These are phyloP conservation scores for Brachyistius frenatus DNA, from an alignment of 2,113 vertebrate genomes.

Conservation along the genomic window DNA sequence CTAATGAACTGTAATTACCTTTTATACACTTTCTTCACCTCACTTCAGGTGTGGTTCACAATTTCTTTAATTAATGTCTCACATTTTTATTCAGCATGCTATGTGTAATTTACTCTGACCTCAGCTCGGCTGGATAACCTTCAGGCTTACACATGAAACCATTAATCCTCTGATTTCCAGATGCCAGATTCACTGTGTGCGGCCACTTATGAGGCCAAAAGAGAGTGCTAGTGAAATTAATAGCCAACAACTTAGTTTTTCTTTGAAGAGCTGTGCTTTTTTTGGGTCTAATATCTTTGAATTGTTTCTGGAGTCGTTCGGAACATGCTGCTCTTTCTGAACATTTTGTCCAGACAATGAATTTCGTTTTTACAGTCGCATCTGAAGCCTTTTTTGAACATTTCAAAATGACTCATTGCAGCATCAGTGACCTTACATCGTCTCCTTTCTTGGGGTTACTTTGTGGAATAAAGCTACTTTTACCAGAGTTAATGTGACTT, in stretches of 20 bases:
- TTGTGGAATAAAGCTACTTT: background rate
- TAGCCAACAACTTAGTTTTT: background rate
- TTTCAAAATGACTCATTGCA: slow-evolving; percentile 36
- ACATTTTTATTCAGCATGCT: slow-evolving; percentile 43
- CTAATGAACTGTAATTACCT: slow-evolving; percentile 71
- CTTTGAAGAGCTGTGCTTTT: background rate
- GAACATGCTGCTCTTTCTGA: background rate
- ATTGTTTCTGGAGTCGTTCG: background rate
- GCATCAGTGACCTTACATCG: slow-evolving; percentile 6
- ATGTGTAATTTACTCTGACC: slow-evolving; percentile 64
- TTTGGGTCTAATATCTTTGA: background rate
- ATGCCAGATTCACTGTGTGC: slow-evolving; percentile 13
- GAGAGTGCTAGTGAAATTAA: slow-evolving; percentile 10
- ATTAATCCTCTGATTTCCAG: slow-evolving; percentile 44
- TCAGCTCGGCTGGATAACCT: slow-evolving; percentile 51
- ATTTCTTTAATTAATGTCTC: slow-evolving; percentile 47
- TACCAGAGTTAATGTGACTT: slow-evolving; percentile 8
- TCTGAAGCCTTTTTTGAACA: background rate
- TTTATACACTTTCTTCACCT: slow-evolving; percentile 54
- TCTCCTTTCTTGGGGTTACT: slow-evolving; percentile 3
- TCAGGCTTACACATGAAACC: slow-evolving; percentile 39
- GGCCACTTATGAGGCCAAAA: slow-evolving; percentile 10
- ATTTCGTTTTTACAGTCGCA: background rate
- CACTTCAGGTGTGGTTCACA: slow-evolving; percentile 48
- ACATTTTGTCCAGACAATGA: background rate